Evolutionary conservation across 2,113 vertebrate species (phyloP).

Genomic region (Cisticola juncidis): DNA sequence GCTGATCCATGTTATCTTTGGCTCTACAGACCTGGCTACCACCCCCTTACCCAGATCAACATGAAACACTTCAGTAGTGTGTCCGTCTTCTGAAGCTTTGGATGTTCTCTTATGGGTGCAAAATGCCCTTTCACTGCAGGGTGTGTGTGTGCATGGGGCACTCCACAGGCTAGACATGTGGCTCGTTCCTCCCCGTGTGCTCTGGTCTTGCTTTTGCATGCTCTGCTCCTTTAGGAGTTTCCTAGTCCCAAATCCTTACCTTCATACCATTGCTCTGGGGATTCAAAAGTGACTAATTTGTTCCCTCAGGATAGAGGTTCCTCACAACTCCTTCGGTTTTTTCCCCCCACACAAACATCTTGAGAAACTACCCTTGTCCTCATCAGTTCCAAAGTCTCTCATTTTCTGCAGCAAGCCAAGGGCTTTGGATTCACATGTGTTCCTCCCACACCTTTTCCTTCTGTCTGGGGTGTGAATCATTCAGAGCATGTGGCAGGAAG

Average conservation of each 20-base stretch:
- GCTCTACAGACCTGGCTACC: neutral
- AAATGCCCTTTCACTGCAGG: neutral
- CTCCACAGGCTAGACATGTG: fast-evolving
- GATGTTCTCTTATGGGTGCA: neutral
- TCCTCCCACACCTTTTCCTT: conserved; percentile 27
- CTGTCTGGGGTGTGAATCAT: neutral
- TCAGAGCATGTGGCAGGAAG: neutral
- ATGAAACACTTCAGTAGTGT: neutral
- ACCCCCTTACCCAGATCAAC: neutral
- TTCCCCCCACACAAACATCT: neutral
- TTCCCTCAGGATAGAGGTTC: neutral
- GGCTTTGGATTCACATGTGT: neutral
- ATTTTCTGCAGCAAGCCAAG: neutral
- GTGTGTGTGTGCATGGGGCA: fast-evolving
- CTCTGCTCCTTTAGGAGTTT: neutral
- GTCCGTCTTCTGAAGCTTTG: neutral
- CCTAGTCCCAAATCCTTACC: neutral
- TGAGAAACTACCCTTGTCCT: neutral
- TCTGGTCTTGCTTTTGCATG: neutral
- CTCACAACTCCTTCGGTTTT: neutral
- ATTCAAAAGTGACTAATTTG: neutral
- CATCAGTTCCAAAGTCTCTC: neutral
- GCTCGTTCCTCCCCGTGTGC: neutral
- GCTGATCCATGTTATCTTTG: neutral
- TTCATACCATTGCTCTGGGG: neutral